A percentile compares a stretch with the other conserved stretches of the same genome.
phyloP scores from a whole-genome alignment of 2,113 vertebrate species.

The Peromyscus maniculatus region DNA sequence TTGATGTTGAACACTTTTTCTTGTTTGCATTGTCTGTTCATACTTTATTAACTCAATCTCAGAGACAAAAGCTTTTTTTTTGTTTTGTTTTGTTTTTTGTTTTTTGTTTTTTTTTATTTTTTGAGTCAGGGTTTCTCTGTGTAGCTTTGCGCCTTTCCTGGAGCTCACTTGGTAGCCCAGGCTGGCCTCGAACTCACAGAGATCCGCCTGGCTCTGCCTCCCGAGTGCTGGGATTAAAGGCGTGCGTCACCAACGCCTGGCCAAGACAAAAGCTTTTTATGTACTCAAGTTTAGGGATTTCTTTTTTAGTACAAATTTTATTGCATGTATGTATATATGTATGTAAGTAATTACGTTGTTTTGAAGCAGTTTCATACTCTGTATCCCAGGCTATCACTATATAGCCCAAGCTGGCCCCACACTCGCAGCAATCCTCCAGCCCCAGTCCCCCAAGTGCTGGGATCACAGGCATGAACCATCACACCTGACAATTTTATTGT shows the following conservation, averaged over 20 bases:
- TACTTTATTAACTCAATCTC: not conserved
- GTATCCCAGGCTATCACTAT: not conserved
- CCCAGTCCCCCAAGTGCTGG: not conserved
- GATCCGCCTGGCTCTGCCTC: no score
- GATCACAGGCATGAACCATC: not conserved
- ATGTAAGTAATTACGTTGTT: not conserved
- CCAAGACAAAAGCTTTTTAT: not conserved
- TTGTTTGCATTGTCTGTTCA: not conserved
- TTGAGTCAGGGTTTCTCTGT: no score
- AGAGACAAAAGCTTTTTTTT: not conserved
- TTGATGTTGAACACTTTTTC: conserved; percentile 19
- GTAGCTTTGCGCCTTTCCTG: no score
- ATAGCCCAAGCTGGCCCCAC: not conserved
- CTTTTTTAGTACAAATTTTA: conserved; percentile 21
- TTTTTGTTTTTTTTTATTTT: no score
- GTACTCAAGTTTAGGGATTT: conserved; percentile 29
- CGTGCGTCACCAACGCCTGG: no score
- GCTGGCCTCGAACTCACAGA: no score
- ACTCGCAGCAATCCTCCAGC: not conserved
- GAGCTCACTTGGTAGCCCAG: no score
- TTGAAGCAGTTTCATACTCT: not conserved
- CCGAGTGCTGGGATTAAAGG: no score
- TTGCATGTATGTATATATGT: not conserved
- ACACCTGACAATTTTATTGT: conserved; percentile 10
- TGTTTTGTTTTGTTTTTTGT: no score